Conservation (phyloP, 2,888 invertebrate species). For the Drosophila rellima region DNA sequence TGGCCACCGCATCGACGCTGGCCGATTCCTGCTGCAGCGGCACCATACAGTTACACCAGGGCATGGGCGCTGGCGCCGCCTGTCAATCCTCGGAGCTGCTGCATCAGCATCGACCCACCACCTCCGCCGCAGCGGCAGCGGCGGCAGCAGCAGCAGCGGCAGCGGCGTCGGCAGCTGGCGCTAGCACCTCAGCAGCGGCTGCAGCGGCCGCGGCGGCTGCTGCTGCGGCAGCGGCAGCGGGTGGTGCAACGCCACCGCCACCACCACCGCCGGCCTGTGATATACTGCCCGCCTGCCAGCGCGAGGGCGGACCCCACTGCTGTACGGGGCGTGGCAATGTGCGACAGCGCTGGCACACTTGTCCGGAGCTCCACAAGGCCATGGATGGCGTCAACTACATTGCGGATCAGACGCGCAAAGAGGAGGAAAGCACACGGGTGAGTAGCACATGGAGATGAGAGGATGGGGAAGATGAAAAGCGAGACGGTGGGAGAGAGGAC, state of each 20-base stretch:
- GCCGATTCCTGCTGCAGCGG: slow-evolving; percentile 85
- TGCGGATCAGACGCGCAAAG: slow-evolving; percentile 96
- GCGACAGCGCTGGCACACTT: slow-evolving; percentile 93
- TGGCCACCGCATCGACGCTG: slow-evolving; percentile 84
- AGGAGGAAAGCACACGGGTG: slow-evolving; percentile 96
- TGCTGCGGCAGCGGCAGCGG: slow-evolving; percentile 60
- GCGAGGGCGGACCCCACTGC: slow-evolving; percentile 86
- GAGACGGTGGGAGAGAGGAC: background rate
- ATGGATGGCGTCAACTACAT: slow-evolving; percentile 97
- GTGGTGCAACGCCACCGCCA: slow-evolving; percentile 75
- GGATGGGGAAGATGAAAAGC: background rate
- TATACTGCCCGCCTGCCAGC: slow-evolving; percentile 82
- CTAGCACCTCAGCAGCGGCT: slow-evolving; percentile 52
- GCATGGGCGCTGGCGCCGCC: slow-evolving; percentile 80
- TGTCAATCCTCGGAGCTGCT: slow-evolving; percentile 81
- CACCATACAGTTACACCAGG: slow-evolving; percentile 82
- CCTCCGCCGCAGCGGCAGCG: slow-evolving; percentile 50
- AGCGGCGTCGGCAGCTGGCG: slow-evolving; percentile 43
- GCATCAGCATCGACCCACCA: slow-evolving; percentile 69
- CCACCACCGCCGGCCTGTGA: slow-evolving; percentile 77
- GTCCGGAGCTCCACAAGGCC: slow-evolving; percentile 96
- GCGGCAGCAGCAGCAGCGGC: slow-evolving; percentile 50
- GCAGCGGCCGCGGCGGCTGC: slow-evolving; percentile 47
- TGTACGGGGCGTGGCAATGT: slow-evolving; percentile 86
- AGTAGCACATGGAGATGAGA: slow-evolving; percentile 73